A percentile compares a stretch with the other conserved stretches of the same genome.
Evolutionary conservation across 2,888 invertebrate species (phyloP).

Genomic region (Andrena fulva): DNA sequence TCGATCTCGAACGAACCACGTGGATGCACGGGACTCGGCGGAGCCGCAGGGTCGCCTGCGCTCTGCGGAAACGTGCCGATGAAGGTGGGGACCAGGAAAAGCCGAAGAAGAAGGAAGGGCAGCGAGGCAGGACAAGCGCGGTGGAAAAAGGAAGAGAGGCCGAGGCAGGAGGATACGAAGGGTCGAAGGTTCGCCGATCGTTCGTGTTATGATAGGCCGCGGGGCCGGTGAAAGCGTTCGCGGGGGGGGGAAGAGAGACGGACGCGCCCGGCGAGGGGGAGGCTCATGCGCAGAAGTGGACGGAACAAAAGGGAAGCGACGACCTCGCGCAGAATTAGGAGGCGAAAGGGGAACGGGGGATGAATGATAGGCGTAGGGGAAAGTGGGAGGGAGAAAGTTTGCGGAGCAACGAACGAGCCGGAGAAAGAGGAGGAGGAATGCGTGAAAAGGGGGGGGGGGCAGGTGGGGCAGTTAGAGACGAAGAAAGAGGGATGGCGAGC

Average conservation of each 20-base stretch:
- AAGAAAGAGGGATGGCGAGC: conserved; percentile 39
- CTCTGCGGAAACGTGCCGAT: conserved; percentile 40
- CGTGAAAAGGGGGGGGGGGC: conserved; percentile 21
- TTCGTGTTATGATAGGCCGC: conserved; percentile 77
- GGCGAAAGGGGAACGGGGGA: conserved; percentile 12
- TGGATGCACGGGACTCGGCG: conserved; percentile 4
- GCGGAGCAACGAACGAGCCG: conserved; percentile 13
- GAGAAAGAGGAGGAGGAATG: conserved; percentile 28
- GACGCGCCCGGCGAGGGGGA: conserved; percentile 2
- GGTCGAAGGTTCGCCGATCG: conserved; percentile 77
- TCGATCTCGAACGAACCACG: conserved; percentile 11
- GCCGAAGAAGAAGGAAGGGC: neutral
- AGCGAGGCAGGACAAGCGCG: conserved; percentile 7
- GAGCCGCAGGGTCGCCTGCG: neutral
- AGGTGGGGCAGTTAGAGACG: conserved; percentile 7
- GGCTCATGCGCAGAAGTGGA: neutral
- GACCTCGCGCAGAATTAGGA: conserved; percentile 32
- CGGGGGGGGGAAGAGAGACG: conserved; percentile 6
- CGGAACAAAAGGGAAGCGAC: conserved; percentile 9
- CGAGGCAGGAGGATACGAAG: conserved; percentile 54
- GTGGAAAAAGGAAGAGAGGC: conserved; percentile 38
- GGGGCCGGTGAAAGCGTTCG: conserved; percentile 71
- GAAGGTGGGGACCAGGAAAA: conserved; percentile 50
- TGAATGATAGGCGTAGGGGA: conserved; percentile 48
- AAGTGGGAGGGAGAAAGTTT: conserved; percentile 15